Evolutionary conservation across 2,797 vertebrate genomes (phyloP), one percentile per base, ranked within the genome.

Genomic region (Esox lucius): DNA sequence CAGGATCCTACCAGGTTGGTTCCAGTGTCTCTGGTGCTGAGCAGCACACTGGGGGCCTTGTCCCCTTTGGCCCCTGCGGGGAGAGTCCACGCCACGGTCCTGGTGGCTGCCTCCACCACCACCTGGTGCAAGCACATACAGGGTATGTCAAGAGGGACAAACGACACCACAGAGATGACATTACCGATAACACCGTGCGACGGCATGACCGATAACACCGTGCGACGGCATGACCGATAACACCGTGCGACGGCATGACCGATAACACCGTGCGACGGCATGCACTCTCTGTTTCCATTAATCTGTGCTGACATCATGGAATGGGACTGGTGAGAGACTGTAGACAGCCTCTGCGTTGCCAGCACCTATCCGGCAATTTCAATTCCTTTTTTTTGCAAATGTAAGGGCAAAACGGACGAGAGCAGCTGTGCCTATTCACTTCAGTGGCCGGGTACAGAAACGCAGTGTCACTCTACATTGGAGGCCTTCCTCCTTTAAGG

Each of bases 1-100:
- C 98, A 99, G 56, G 91, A 91, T 39, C 97, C 98, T 99, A 76
- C 71, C 70, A 48, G 62, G 1, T 98, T 97, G 83, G 90, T 95
- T 83, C 87, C 95, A 79, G 75, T 84, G 49, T 94, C 93, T 82
- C 95, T 94, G 86, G 95, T 88, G 1, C 87, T 87, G 81, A 98
- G 84, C 0, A 92, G 78, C 56, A 98, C 94, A 84, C 89, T 96
- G 7, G 95, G 94, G 80, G 92, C 88, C 68, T 87, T 84, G 39
- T 78, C 88, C 80, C 77, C 87, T 76, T 92, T 94, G 73, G 89
- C 70, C 0, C 92, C 87, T n/a, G 85, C 87, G 17, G 87, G 15
- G 1, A 87, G 88, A 8, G 76, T 79, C 68, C 88, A 75, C 0
- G 85, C 93, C 19, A 91, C 62, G 0, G 93, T 96, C 81, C 13